Evolutionary conservation across 2,113 vertebrate species (phyloP), one percentile per base, ranked within the genome.

Genomic region (Cololabis saira): DNA sequence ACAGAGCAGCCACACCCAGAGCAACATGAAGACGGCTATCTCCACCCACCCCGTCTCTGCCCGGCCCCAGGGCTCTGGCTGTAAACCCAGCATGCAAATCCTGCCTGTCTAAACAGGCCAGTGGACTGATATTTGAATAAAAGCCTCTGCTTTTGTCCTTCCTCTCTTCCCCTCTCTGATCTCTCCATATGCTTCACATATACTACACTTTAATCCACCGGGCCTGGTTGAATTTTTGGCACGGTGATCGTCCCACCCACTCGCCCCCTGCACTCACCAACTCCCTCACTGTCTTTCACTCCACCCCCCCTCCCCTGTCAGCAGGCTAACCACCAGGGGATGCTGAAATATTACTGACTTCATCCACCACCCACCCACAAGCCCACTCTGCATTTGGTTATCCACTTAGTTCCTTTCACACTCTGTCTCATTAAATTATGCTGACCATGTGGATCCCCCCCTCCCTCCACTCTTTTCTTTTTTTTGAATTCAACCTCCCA

Each of bases 311-410:
- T 61, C 47, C 53, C 70, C 66, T 80, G 67, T 87, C 74, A 81
- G 81, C 84, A 72, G 66, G 27, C 59, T 71, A 66, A 84, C 78
- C 82, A 78, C 80, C 2, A 24, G 77, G 81, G 70, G 74, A 88
- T 74, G 76, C 78, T 87, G 80, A 87, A 88, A 89, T 84, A 89
- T 88, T 67, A 74, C 87, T 74, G 83, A 84, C 78, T 78, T 83
- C 80, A 82, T 83, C 80, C 75, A n/a, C 71, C 67, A 52, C 70
- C 69, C 78, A 78, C 70, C 76, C 80, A 69, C 81, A 33, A 71
- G 43, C 81, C 71, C 78, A 77, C 74, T 80, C 85, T 77, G 42
- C 85, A 60, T 83, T 76, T 75, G 72, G 74, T 81, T 74, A 81
- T 84, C 80, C 82, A 87, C 78, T 89, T 86, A 79, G 78, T 60